phyloP scores from a whole-genome alignment of 2,888 invertebrate species.

The Horisme vitalbata region DNA sequence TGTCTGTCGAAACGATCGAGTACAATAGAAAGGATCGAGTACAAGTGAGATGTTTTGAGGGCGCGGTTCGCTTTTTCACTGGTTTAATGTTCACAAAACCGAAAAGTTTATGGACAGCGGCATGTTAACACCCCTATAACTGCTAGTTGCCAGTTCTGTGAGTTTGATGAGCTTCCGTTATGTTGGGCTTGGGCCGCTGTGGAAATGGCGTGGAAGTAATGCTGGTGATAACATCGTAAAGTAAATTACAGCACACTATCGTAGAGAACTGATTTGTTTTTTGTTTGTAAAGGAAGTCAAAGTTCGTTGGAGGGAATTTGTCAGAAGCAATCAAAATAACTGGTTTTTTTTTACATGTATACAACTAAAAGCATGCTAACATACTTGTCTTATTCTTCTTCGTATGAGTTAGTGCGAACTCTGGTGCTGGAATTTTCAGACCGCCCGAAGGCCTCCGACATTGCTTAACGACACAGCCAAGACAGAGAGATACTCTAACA shows the following conservation, averaged over 20 bases:
- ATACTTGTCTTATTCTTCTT: too few relatives aligned
- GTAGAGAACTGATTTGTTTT: not conserved
- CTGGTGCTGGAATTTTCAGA: too few relatives aligned
- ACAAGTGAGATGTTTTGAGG: conserved; percentile 39
- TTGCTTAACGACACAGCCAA: too few relatives aligned
- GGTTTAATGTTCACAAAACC: conserved; percentile 47
- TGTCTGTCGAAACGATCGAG: conserved; percentile 55
- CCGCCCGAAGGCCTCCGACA: too few relatives aligned
- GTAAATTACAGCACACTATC: not conserved
- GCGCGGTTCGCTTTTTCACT: conserved; percentile 42
- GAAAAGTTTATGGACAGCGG: conserved; percentile 47
- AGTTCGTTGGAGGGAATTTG: too few relatives aligned
- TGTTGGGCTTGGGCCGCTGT: not conserved
- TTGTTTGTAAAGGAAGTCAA: too few relatives aligned
- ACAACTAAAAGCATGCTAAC: too few relatives aligned
- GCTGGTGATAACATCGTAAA: not conserved
- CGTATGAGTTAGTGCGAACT: too few relatives aligned
- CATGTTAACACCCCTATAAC: conserved; percentile 49
- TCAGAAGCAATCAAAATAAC: too few relatives aligned
- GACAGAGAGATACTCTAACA: too few relatives aligned
- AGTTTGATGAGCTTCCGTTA: conserved; percentile 34
- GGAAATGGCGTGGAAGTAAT: not conserved
- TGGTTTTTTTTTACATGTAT: too few relatives aligned
- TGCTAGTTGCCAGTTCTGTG: conserved; percentile 37
- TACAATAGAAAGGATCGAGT: conserved; percentile 53